Evolutionary conservation across 1,140 invertebrate genomes (phyloP), one percentile per base, ranked within the genome.

Genomic region (Zaprionus ghesquierei): DNA sequence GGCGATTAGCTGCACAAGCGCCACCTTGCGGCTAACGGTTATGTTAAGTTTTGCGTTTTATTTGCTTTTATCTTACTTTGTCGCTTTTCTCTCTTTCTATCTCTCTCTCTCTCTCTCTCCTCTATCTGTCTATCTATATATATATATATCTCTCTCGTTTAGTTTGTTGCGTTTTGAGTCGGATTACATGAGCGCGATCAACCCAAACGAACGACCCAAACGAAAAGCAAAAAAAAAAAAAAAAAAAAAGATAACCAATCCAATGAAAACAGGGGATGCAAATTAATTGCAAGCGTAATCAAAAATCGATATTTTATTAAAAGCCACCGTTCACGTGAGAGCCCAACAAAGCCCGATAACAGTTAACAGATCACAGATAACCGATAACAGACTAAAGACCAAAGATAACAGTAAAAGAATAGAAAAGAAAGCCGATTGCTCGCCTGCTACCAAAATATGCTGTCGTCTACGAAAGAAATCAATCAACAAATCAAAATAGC

Each of bases 301-400:
- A 55, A 73, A 75, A 90, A 91, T 91, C 90, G 90, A 91, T 91
- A 91, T 91, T 90, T 91, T 91, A 87, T 91, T 59, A 77, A 82
- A 75, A 60, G 62, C 71, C 73, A 78, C 69, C 51, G 64, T 69
- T 65, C 44, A 71, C 61, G 77, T 62, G 71, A 75, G 64, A 71
- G 73, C 38, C 69, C 51, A 75, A 75, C 63, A 44, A 15, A 35
- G 35, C 35, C 41, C 15, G 53, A 75, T 60, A 82, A 81, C 79
- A 64, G 62, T 80, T 69, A 75, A 79, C 76, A 62, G 53, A 87
- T n/a, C n/a, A 81, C 78, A 63, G 61, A 79, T 68, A 75, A 79
- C 76, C 59, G 53, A 87, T 86, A 46, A 46, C 41, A 46, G 41
- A 46, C 41, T 20, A 46, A 46, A 22, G 41, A 22, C 9, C 41